These are phyloP conservation scores for Ophioninae sp. DNA, from an alignment of 2,888 invertebrate species.

Conservation along the genomic window DNA sequence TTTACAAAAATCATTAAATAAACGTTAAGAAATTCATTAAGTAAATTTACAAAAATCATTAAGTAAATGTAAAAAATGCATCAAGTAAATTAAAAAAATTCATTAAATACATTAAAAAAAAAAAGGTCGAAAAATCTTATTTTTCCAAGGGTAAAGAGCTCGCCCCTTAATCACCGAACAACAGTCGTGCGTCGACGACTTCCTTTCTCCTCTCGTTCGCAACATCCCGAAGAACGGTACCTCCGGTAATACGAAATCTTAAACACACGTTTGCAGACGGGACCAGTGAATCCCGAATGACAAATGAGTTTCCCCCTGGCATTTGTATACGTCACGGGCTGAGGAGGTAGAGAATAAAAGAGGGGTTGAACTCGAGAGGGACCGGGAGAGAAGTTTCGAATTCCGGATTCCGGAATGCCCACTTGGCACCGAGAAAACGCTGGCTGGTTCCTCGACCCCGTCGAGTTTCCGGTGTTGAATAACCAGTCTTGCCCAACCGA, in stretches of 20 bases:
- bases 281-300: conserved; percentile 62
- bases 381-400: conserved; percentile 59
- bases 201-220: conserved; percentile 29
- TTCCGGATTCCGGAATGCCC: conserved; percentile 29
- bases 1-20: no score
- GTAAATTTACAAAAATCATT: no score
- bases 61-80: no score
- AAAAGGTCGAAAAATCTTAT: no score
- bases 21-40: no score
- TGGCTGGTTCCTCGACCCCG: conserved; percentile 52
- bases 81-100: no score
- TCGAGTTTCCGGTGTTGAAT: conserved; percentile 60
- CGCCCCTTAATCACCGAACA: no score
- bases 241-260: conserved; percentile 63
- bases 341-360: conserved; percentile 42
- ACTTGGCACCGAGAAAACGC: conserved; percentile 35
- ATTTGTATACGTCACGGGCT: conserved; percentile 62
- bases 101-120: no score
- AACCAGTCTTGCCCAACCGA: conserved; percentile 60
- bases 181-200: conserved; percentile 40
- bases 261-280: conserved; percentile 61
- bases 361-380: conserved; percentile 42
- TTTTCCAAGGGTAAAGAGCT: no score
- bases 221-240: conserved; percentile 42
- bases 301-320: conserved; percentile 64